Evolutionary conservation across 1,140 invertebrate species (phyloP).

Genomic region (Babylonia areolata): DNA sequence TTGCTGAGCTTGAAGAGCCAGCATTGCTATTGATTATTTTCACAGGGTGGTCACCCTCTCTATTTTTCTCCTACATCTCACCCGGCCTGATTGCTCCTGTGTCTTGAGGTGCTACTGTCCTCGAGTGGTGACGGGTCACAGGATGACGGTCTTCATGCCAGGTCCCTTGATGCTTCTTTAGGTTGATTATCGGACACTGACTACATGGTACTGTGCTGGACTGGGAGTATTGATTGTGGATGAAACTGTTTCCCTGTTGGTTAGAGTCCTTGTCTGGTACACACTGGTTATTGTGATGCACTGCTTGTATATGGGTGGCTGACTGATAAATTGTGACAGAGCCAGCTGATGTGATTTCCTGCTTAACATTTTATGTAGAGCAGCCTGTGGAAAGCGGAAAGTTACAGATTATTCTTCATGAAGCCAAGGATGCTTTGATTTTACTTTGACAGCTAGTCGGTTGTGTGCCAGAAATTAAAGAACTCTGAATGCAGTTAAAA

Average conservation of each 20-base stretch:
- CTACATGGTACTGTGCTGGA: background rate
- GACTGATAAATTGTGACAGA: too few species aligned
- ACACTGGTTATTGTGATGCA: background rate
- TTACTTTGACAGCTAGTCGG: too few species aligned
- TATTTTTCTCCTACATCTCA: background rate
- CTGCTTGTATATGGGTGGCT: too few species aligned
- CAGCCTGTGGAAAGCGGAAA: background rate
- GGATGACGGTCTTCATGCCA: background rate
- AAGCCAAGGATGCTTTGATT: background rate
- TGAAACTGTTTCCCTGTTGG: background rate
- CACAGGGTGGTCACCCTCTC: background rate
- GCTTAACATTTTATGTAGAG: background rate
- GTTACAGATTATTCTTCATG: background rate
- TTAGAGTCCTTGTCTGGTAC: background rate
- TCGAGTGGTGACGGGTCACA: background rate
- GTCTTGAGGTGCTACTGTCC: background rate
- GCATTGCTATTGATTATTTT: conserved; percentile 22
- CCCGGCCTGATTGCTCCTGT: background rate
- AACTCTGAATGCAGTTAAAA: too few species aligned
- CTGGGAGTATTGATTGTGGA: background rate
- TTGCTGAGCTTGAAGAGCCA: background rate
- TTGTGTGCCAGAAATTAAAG: too few species aligned
- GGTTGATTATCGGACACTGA: background rate
- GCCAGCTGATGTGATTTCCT: background rate
- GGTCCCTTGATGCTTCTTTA: background rate